Base-by-base conservation (phyloP, 1,140 invertebrate genomes). In the Nomia melanderi region DNA sequence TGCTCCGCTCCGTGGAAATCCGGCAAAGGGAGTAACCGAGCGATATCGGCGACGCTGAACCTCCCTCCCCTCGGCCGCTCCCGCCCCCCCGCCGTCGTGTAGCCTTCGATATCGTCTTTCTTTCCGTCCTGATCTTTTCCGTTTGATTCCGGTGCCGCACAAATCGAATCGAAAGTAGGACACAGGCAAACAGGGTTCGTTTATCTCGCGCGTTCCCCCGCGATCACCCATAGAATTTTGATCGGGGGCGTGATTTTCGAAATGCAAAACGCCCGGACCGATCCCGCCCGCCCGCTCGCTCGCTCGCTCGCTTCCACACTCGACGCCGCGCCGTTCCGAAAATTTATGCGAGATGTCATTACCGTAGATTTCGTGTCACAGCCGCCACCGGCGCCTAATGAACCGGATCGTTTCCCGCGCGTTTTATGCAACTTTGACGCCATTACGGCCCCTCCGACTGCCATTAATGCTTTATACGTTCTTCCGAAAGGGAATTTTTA, bases 131-230 rank as follows among this genome's bases (percentile, higher is more conserved):
- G 53, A 74, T 74, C 60, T 65, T 59, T 50, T 17, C 53, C 54
- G 53, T 53, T 63, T 27, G 53, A 60, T 78, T 60, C 54, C 33
- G 20, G 23, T 12, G 11, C 17, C n/a, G 44, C 27, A 44, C 36
- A 71, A 77, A 77, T 71, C 74, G 74, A 70, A 77, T 62, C 33
- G 66, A 77, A 77, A 77, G 66, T 63, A 67, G 67, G 56, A 47
- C 75, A 23, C 41, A 41, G 44, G 33, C 31, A 63, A 77, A 77
- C 75, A 70, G 70, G 66, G 57, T 77, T 77, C 75, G 75, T 70
- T 77, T 77, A 71, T 77, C 59, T 56, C 67, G 8, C 44, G 57
- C 53, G 39, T 56, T 44, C 12, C 59, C 12, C 47, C 44, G 20
- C 44, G 75, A 60, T 39, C 14, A 54, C 7, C 57, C 41, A 54